Base-by-base conservation (phyloP, 2,888 invertebrate genomes). In the Cephus pygmeus region DNA sequence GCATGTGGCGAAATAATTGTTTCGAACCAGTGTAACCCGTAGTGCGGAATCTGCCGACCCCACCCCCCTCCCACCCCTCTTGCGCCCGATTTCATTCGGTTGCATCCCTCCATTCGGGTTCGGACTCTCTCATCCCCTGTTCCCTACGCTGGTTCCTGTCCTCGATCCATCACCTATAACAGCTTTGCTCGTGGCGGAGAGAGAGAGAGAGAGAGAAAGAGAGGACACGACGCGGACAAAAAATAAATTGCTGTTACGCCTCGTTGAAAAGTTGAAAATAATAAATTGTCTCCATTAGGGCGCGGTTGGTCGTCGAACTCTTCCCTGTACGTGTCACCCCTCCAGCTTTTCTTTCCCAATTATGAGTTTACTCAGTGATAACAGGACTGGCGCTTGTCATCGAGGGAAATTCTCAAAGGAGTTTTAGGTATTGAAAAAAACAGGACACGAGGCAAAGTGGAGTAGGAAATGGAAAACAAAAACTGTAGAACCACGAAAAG, bases 231-330 rank as follows among this genome's bases (percentile, higher is more conserved):
- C 56, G 9, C 23, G 23, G 23, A 34, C 31, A 83, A 84, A 82
- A 85, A 83, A 81, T 81, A 84, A 85, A 83, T 84, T 81, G 81
- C 81, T 79, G 83, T 80, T 81, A 80, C 82, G 80, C 75, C 81
- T 81, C 77, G 83, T 79, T 82, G 86, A 84, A 85, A 85, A 87
- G 86, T 87, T 86, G 83, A 83, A 85, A 86, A 88, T 87, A 87
- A 89, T 88, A 88, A 88, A 88, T 88, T 83, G 86, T 86, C 83
- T 84, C 84, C 85, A 84, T 85, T 87, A 87, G 23, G 23, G 23
- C 56, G 23, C 23, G 56, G 23, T 56, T 23, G 56, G 56, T 56
- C 23, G 56, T 15, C 56, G 23, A 56, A 56, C 56, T 56, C 56
- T 23, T 56, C 23, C 23, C 56, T 1, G 56, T 23, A 56, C 56